Percentiles rank a stretch among this genome's conserved stretches.
These are phyloP conservation scores for Synanthedon formicaeformis DNA, from an alignment of 2,888 invertebrate genomes.

Conservation along the genomic window DNA sequence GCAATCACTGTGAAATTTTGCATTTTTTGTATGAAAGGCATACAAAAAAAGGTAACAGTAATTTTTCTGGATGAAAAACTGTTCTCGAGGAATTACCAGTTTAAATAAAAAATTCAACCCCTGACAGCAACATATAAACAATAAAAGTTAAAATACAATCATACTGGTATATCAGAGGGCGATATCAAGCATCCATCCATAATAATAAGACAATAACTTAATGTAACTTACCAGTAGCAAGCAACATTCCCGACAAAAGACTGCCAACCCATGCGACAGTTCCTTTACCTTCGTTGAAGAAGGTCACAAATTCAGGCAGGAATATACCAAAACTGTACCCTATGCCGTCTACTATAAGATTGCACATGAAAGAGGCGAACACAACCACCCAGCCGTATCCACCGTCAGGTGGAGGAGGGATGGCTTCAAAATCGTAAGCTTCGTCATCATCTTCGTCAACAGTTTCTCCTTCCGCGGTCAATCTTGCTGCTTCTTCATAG, in stretches of 20 bases:
- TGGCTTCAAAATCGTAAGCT: slow-evolving; percentile 78
- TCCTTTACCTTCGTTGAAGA: slow-evolving; percentile 88
- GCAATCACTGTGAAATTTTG: too few species aligned
- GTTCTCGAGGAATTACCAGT: too few species aligned
- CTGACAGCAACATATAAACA: too few species aligned
- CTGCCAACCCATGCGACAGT: slow-evolving; percentile 95
- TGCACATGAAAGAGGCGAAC: slow-evolving; percentile 96
- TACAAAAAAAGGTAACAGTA: too few species aligned
- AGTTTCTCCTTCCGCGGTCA: slow-evolving; percentile 75
- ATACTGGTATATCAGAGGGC: too few species aligned
- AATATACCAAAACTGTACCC: slow-evolving; percentile 98
- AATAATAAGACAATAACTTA: too few species aligned
- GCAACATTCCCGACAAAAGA: slow-evolving; percentile 93
- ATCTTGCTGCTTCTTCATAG: slow-evolving; percentile 84
- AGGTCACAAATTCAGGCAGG: slow-evolving; percentile 80
- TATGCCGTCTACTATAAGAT: slow-evolving; percentile 98
- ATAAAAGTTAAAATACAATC: too few species aligned
- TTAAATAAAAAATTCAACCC: too few species aligned
- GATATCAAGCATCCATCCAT: too few species aligned
- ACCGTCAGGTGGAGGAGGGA: slow-evolving; percentile 90
- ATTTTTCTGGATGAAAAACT: too few species aligned
- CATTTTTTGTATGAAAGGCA: too few species aligned
- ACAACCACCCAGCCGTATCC: slow-evolving; percentile 96
- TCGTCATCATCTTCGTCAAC: slow-evolving; percentile 73
- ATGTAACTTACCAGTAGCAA: slow-evolving; percentile 82